These are phyloP conservation scores for Gopherus flavomarginatus DNA, from an alignment of 2,113 vertebrate species.

Conservation along the genomic window DNA sequence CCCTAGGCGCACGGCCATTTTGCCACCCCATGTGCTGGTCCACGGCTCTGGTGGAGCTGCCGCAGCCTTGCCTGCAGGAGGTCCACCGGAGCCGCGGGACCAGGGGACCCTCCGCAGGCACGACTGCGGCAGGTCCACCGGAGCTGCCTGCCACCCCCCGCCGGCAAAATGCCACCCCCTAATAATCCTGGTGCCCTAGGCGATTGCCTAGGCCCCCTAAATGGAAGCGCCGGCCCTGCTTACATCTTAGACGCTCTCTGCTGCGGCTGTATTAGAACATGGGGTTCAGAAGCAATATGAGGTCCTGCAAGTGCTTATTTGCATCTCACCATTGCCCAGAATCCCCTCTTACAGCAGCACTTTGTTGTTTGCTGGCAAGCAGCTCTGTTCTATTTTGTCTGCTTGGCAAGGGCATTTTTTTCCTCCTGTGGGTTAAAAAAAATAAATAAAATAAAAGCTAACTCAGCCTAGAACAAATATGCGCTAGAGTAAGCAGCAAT, in stretches of 20 bases:
- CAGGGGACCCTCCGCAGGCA: too few species aligned
- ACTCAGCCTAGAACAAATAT: fast-evolving
- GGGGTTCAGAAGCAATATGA: background rate
- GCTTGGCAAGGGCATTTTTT: background rate
- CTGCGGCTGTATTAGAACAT: background rate
- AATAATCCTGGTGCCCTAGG: too few species aligned
- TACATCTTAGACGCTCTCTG: background rate
- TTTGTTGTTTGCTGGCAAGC: fast-evolving
- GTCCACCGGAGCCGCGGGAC: too few species aligned
- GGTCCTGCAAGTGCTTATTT: background rate
- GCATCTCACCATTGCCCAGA: fast-evolving
- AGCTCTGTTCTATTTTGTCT: background rate
- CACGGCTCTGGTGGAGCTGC: too few species aligned
- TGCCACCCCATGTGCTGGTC: too few species aligned
- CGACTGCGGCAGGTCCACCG: too few species aligned
- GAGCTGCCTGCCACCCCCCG: too few species aligned
- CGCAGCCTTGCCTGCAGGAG: too few species aligned
- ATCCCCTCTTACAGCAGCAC: background rate
- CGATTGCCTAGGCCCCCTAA: too few species aligned
- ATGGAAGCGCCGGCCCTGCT: too few species aligned
- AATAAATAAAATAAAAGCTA: background rate
- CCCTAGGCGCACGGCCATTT: too few species aligned
- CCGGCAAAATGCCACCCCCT: too few species aligned
- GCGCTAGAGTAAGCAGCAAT: background rate
- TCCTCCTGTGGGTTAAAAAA: background rate